These are phyloP conservation scores for Luperina nickerlii DNA, from an alignment of 2,888 invertebrate species.

Conservation along the genomic window DNA sequence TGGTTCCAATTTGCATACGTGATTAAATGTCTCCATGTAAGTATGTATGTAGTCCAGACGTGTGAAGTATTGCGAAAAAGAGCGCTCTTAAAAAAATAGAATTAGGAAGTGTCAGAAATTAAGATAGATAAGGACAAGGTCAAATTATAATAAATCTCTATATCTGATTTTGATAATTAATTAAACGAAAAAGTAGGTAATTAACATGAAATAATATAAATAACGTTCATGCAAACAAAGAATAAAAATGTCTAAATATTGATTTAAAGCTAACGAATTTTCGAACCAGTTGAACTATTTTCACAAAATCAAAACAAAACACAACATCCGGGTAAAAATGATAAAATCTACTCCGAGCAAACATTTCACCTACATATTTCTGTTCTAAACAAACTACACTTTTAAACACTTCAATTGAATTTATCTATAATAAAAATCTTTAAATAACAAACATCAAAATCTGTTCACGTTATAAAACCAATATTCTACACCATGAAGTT, in stretches of 20 bases:
- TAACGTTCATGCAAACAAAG: not conserved
- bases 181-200: not conserved
- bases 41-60: constrained; percentile 43
- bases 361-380: constrained; percentile 51
- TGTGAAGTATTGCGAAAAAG: constrained; percentile 40
- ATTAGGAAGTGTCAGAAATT: not conserved
- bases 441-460: constrained; percentile 50
- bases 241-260: constrained; percentile 9
- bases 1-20: constrained; percentile 55
- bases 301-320: constrained; percentile 30
- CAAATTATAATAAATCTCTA: not conserved
- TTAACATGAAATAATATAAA: not conserved
- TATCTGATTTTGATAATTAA: not conserved
- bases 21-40: constrained; percentile 41
- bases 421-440: constrained; percentile 50
- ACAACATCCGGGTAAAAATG: constrained; percentile 52
- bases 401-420: constrained; percentile 61
- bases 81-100: not conserved
- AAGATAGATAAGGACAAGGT: not conserved
- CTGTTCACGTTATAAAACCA: constrained; percentile 40
- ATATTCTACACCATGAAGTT: constrained; percentile 44
- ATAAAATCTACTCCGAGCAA: constrained; percentile 34
- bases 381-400: constrained; percentile 38
- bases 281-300: constrained; percentile 31
- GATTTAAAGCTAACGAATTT: constrained; percentile 1